Evolutionary conservation across 2,113 vertebrate genomes (phyloP).

Genomic region (Mastomys coucha): DNA sequence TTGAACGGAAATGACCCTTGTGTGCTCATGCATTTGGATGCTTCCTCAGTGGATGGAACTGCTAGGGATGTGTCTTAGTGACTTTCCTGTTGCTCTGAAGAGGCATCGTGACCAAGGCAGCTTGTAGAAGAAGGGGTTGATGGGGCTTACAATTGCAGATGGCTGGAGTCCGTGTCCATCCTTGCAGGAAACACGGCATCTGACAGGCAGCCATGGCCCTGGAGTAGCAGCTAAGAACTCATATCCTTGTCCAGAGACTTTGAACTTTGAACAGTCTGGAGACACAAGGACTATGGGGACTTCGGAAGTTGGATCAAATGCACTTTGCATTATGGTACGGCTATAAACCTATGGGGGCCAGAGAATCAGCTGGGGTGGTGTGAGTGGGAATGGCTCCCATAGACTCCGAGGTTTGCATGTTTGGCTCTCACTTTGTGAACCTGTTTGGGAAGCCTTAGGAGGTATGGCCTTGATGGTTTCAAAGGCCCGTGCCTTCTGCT

Average conservation of each 20-base stretch:
- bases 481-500: neutral
- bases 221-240: neutral
- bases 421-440: neutral
- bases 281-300: neutral
- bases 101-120: neutral
- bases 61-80: neutral
- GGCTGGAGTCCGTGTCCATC: neutral
- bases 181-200: neutral
- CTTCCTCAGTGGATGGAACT: neutral
- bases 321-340: neutral
- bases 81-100: neutral
- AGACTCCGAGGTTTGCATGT: neutral
- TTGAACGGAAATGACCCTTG: neutral
- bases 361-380: neutral
- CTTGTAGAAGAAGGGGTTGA: neutral
- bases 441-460: neutral
- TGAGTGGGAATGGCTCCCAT: neutral
- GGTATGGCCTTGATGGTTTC: neutral
- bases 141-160: neutral
- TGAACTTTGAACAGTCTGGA: neutral
- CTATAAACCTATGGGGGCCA: neutral
- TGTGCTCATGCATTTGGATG: neutral
- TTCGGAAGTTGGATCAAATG: neutral
- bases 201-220: neutral
- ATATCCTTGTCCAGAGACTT: neutral